Conservation (phyloP, 2,113 vertebrate species). For the Cavia porcellus region DNA sequence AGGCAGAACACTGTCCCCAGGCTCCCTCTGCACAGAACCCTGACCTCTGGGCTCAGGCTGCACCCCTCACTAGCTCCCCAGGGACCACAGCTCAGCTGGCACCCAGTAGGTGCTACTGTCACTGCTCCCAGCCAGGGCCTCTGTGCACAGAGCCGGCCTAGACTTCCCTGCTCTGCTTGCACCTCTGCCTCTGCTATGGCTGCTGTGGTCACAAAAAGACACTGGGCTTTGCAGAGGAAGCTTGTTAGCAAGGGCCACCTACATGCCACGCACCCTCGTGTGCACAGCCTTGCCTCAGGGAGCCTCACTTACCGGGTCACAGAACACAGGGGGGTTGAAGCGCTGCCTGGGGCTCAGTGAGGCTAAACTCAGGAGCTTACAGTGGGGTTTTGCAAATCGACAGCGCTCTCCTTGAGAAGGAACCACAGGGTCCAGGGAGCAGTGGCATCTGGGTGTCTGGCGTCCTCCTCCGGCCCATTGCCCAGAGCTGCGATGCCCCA, state of each 20-base stretch:
- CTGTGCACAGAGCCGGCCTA: not conserved
- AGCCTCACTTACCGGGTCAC: not conserved
- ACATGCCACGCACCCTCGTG: no score
- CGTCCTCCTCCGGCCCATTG: no score
- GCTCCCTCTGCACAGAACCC: not conserved
- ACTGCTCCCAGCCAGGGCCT: not conserved
- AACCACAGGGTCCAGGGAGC: accelerated
- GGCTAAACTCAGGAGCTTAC: accelerated
- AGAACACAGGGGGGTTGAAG: not conserved
- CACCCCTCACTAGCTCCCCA: no score
- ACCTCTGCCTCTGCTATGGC: not conserved
- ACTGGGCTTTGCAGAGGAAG: not conserved
- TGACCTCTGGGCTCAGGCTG: no score
- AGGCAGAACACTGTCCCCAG: not conserved
- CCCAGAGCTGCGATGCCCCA: no score
- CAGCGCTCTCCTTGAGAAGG: not conserved
- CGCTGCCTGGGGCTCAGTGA: not conserved
- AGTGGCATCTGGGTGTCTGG: no score
- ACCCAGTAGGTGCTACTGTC: no score
- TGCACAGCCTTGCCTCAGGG: not conserved
- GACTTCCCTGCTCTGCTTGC: not conserved
- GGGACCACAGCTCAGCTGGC: no score
- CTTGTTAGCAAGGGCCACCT: not conserved
- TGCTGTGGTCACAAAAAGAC: not conserved
- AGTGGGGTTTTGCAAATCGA: not conserved